Percentiles rank a stretch among this genome's conserved stretches.
Evolutionary conservation across 2,888 invertebrate species (phyloP).

Genomic region (Apoda limacodes): DNA sequence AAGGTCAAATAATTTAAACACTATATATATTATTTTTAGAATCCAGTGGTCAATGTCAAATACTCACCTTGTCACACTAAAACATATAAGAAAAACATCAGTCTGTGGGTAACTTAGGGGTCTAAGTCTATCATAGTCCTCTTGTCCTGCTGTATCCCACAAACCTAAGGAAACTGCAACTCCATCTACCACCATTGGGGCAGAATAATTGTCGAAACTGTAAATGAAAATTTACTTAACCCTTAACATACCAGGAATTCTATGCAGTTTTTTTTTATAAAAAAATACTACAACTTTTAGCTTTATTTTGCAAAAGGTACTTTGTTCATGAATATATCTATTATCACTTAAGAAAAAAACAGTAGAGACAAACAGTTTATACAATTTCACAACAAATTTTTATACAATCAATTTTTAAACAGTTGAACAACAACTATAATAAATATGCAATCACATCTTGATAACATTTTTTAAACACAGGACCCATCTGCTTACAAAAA

Average conservation of each 20-base stretch:
- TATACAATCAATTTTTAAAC: background rate
- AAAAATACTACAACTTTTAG: no score
- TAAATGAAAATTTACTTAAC: conserved; percentile 16
- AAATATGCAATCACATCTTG: conserved; percentile 1
- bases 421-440: background rate
- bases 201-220: conserved; percentile 99
- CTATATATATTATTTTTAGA: no score
- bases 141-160: conserved; percentile 99
- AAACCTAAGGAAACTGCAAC: conserved; percentile 96
- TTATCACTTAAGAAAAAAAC: no score
- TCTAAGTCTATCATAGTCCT: conserved; percentile 95
- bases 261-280: no score
- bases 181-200: conserved; percentile 98
- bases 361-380: no score
- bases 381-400: background rate
- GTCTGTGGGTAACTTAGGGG: conserved; percentile 99
- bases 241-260: background rate
- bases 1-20: no score
- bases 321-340: no score
- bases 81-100: conserved; percentile 99
- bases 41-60: no score
- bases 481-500: no score
- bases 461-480: no score
- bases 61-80: conserved; percentile 87
- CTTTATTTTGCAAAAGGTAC: no score